Conservation (phyloP, 2,797 vertebrate genomes). For the Cirrhinus mrigala region DNA sequence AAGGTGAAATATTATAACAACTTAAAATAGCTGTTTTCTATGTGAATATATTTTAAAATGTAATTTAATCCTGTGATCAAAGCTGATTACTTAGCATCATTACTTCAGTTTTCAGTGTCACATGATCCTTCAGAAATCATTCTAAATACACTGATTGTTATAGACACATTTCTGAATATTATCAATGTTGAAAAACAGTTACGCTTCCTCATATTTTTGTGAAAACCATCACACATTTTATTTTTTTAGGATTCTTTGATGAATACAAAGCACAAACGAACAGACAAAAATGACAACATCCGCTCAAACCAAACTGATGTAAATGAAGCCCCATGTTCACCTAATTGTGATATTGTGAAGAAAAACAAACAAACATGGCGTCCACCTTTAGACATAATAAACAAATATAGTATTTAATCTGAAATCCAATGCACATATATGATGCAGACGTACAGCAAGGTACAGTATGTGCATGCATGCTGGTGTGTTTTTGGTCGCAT, state of each 20-base stretch:
- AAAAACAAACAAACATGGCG: not conserved
- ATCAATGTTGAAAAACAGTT: not conserved
- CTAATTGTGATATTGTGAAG: not conserved
- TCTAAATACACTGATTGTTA: not conserved
- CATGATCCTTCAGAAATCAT: not conserved
- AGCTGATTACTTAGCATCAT: not conserved
- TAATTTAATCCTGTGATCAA: not conserved
- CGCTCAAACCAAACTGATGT: not conserved
- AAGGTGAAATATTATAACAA: not conserved
- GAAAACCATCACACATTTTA: no score
- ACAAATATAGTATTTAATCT: not conserved
- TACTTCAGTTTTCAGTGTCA: not conserved
- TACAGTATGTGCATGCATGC: conserved; percentile 13
- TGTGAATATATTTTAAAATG: not conserved
- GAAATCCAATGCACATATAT: no score
- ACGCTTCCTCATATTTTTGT: no score
- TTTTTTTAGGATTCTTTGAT: not conserved
- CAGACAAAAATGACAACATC: not conserved
- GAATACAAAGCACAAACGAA: not conserved
- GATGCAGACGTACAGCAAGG: not conserved
- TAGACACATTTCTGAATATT: not conserved
- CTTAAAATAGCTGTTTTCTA: not conserved
- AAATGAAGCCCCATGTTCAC: not conserved
- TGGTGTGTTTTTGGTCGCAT: not conserved
- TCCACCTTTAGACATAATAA: not conserved